Conservation (phyloP, 2,113 vertebrate genomes). For the Onychorhynchus coronatus region DNA sequence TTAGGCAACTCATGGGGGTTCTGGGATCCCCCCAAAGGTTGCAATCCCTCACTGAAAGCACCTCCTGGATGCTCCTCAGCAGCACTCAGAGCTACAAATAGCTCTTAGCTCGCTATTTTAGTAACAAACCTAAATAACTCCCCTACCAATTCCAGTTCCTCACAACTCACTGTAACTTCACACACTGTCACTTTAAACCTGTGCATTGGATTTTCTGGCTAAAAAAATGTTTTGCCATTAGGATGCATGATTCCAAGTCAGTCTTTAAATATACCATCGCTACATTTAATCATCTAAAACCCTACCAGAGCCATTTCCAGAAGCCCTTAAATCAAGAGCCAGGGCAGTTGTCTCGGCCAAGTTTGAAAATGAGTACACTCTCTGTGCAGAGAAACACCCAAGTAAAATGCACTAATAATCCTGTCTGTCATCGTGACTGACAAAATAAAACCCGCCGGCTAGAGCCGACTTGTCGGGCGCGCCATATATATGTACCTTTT, state of each 20-base stretch:
- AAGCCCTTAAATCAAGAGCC: not conserved
- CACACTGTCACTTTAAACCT: not conserved
- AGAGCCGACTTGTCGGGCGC: accelerated
- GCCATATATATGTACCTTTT: not conserved
- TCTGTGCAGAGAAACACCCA: not conserved
- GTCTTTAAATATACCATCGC: not conserved
- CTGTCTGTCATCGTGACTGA: not conserved
- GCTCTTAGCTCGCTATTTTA: not conserved
- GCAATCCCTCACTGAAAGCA: not conserved
- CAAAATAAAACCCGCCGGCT: not conserved
- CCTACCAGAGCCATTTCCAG: not conserved
- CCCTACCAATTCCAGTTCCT: not conserved
- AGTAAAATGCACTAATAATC: not conserved
- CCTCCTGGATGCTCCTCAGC: not conserved
- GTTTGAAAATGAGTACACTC: not conserved
- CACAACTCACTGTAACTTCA: not conserved
- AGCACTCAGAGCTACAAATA: not conserved
- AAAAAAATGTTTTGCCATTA: not conserved
- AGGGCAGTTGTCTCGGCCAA: not conserved
- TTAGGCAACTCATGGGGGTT: not conserved
- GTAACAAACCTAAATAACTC: not conserved
- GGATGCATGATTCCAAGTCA: not conserved
- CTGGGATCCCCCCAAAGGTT: not conserved
- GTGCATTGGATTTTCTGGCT: not conserved
- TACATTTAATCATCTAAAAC: not conserved